Conservation (phyloP, 2,797 vertebrate species). For the Eurystomus glaucurus region DNA sequence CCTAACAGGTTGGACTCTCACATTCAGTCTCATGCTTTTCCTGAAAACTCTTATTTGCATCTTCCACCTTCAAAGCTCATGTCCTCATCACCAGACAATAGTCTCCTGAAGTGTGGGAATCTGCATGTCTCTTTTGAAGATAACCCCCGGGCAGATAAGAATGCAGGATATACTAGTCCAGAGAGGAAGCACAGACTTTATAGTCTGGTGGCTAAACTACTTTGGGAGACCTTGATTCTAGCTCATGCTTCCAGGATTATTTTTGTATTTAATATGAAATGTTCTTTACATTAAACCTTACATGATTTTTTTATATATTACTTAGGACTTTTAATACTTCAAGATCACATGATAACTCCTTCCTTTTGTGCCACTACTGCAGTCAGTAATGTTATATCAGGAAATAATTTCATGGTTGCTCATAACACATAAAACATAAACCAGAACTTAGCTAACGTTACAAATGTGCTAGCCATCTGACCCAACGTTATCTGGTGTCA, state of each 20-base stretch:
- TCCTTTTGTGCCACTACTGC: not conserved
- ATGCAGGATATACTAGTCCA: not conserved
- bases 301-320: accelerated
- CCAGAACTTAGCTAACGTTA: not conserved
- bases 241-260: not conserved
- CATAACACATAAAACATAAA: not conserved
- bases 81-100: not conserved
- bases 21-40: not conserved
- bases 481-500: not conserved
- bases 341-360: accelerated
- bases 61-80: not conserved
- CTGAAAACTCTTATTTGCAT: not conserved
- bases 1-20: not conserved
- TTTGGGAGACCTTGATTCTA: not conserved
- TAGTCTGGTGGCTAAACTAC: not conserved
- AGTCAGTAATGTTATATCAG: not conserved
- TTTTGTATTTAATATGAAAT: not conserved
- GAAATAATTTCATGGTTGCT: not conserved
- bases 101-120: not conserved
- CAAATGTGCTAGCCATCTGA: not conserved
- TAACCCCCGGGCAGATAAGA: not conserved
- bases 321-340: not conserved
- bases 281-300: not conserved
- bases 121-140: not conserved
- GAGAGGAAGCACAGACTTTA: not conserved